Evolutionary conservation across 2,888 invertebrate genomes (phyloP).

Genomic region (Eilema griseolum): DNA sequence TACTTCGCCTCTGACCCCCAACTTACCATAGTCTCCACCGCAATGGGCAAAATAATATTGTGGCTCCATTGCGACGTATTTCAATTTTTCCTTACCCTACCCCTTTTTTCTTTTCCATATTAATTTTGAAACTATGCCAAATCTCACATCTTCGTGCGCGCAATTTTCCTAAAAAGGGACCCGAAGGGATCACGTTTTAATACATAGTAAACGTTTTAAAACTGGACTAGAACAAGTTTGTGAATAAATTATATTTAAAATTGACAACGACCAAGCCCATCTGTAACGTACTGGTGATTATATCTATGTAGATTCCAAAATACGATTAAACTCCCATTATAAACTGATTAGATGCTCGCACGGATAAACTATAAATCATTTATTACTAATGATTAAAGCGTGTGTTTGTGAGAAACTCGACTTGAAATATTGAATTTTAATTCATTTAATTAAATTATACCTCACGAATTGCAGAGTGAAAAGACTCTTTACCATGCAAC

Average conservation of each 20-base stretch:
- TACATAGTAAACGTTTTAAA: too few relatives aligned
- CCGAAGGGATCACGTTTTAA: neutral
- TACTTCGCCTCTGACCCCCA: too few relatives aligned
- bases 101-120: too few relatives aligned
- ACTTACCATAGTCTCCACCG: too few relatives aligned
- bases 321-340: constrained; percentile 37
- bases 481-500: too few relatives aligned
- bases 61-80: too few relatives aligned
- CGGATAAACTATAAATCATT: constrained; percentile 26
- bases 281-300: constrained; percentile 18
- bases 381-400: neutral
- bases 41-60: too few relatives aligned
- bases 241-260: constrained; percentile 1
- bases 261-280: constrained; percentile 13
- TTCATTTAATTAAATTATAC: too few relatives aligned
- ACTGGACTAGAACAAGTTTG: neutral
- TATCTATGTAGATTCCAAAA: constrained; percentile 35
- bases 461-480: too few relatives aligned
- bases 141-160: neutral
- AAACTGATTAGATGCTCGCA: constrained; percentile 38
- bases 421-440: neutral
- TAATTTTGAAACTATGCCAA: too few relatives aligned
- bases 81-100: too few relatives aligned
- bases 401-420: neutral
- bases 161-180: neutral